These are phyloP conservation scores for Maniola jurtina DNA, from an alignment of 1,140 invertebrate species.

Conservation along the genomic window DNA sequence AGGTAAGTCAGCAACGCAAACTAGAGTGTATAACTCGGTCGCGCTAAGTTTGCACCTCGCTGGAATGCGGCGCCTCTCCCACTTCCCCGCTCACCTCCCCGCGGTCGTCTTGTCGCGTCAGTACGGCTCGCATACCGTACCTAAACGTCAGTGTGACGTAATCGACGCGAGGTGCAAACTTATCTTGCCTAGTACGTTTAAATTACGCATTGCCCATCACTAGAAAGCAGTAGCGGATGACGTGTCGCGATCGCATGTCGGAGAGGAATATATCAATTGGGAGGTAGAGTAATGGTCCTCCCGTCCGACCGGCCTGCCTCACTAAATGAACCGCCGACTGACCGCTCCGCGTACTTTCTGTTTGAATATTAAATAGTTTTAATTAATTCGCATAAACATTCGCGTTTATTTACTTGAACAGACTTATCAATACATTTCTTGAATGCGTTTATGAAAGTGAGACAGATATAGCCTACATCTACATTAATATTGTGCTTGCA, in stretches of 20 bases:
- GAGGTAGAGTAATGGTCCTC: constrained; percentile 62
- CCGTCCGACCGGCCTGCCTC: constrained; percentile 39
- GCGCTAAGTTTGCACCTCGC: no score
- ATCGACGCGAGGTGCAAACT: no score
- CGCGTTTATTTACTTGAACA: constrained; percentile 37
- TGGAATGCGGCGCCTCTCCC: no score
- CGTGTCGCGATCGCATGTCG: constrained; percentile 73
- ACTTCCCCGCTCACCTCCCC: no score
- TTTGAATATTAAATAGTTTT: constrained; percentile 76
- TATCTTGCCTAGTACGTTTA: not conserved
- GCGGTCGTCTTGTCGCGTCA: no score
- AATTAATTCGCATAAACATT: constrained; percentile 69
- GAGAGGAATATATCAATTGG: constrained; percentile 71
- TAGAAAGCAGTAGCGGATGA: constrained; percentile 42
- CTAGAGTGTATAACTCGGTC: no score
- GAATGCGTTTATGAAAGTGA: constrained; percentile 16
- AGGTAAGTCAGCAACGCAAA: no score
- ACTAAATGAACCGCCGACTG: constrained; percentile 65
- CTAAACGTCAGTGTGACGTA: no score
- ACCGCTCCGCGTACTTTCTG: constrained; percentile 61
- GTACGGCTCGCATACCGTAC: no score
- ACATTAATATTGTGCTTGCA: not conserved
- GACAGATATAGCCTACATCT: not conserved
- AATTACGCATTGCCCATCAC: constrained; percentile 7
- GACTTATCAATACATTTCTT: constrained; percentile 32